Evolutionary conservation across 2,888 invertebrate genomes (phyloP), one percentile per base, ranked within the genome.

Genomic region (Xanthia togata): DNA sequence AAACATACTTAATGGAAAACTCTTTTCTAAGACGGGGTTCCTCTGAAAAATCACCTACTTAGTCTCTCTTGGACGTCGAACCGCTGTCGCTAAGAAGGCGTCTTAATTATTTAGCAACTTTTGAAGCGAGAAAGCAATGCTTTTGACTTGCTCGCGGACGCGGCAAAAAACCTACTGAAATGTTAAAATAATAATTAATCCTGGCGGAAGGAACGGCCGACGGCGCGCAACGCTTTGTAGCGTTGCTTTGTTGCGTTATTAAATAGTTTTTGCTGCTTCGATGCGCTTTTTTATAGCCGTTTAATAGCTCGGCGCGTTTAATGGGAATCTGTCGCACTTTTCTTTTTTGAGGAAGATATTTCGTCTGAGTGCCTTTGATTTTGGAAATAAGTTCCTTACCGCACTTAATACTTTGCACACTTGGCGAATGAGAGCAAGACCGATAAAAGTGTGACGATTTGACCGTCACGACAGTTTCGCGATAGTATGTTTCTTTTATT

Each of bases 171-270:
- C 92, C 92, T 90, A 93, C 91, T 89, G 93, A 94, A 95, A 96
- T 92, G 94, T 94, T 96, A 96, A 96, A 96, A 96, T 96, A 96
- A 96, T 96, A 96, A 96, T 96, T 96, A 96, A 96, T 96, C 96
- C 96, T 94, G 91, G 92, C 89, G 91, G 92, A 90, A 90, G 84
- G 88, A 87, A 87, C 86, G 91, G 93, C 93, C 91, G 81, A 67
- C 83, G 74, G 63, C 78, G 79, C 79, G 81, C 81, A 79, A 44
- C 86, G 91, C 95, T 95, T 95, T 95, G 94, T 92, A 93, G 89
- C 92, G 92, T 89, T 92, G 94, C 87, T 96, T 94, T 94, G 91
- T 85, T 91, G 92, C 92, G 93, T 94, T 96, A 96, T 96, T 96
- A 96, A 96, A 96, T 96, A 96, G 96, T 95, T 96, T 93, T 92